Percentiles rank a stretch among this genome's conserved stretches.
Evolutionary conservation across 2,888 invertebrate species (phyloP).

Genomic region (Euproctis similis): DNA sequence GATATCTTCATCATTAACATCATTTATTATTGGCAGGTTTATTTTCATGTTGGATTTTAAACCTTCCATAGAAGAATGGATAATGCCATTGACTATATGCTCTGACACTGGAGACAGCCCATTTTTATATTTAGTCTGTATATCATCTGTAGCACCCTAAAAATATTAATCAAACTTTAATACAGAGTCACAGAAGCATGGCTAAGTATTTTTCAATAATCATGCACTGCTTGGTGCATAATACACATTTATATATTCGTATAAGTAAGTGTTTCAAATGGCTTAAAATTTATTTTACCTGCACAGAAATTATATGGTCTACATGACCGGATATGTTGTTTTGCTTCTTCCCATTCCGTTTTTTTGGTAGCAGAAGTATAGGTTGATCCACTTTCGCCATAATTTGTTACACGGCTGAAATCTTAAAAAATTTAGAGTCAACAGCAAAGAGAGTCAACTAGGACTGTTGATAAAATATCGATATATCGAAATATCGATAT

Average conservation of each 20-base stretch:
- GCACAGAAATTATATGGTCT: conserved; percentile 78
- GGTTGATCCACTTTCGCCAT: conserved; percentile 71
- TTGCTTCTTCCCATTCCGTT: conserved; percentile 74
- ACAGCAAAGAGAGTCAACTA: too few species aligned
- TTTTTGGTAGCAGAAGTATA: conserved; percentile 76
- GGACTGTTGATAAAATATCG: too few species aligned
- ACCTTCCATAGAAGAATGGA: conserved; percentile 64
- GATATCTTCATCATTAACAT: conserved; percentile 69
- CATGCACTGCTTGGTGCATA: too few species aligned
- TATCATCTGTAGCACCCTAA: conserved; percentile 61
- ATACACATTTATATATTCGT: too few species aligned
- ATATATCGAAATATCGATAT: too few species aligned
- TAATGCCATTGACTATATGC: conserved; percentile 58
- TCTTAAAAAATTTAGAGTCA: too few species aligned
- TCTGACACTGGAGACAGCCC: conserved; percentile 65
- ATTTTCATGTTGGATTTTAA: conserved; percentile 68
- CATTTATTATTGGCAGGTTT: conserved; percentile 62
- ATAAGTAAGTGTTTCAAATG: background rate
- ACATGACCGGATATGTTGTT: conserved; percentile 72
- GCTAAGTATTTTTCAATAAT: too few species aligned
- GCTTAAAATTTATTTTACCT: conserved; percentile 47
- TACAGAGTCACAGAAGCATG: too few species aligned
- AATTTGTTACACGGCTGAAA: conserved; percentile 2
- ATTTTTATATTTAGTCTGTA: conserved; percentile 57
- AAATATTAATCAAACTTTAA: too few species aligned